These are phyloP conservation scores for Cairina moschata DNA, from an alignment of 2,113 vertebrate species.

Conservation along the genomic window DNA sequence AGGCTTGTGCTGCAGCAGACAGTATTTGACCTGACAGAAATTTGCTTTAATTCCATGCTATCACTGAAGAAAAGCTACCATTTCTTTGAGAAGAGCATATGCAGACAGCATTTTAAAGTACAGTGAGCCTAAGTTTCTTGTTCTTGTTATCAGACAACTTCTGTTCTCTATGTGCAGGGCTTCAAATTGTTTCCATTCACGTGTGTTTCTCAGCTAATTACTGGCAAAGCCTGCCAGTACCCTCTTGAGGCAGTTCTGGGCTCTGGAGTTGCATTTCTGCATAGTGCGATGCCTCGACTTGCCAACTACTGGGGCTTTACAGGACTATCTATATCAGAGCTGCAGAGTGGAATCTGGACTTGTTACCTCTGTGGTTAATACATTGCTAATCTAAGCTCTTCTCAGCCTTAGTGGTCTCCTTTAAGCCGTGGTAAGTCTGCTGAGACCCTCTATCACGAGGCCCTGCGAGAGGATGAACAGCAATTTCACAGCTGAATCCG, in stretches of 20 bases:
- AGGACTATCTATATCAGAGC: background rate
- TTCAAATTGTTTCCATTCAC: background rate
- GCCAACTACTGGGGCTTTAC: rapidly evolving
- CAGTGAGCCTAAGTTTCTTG: background rate
- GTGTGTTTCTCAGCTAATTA: background rate
- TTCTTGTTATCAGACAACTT: background rate
- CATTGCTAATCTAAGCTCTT: background rate
- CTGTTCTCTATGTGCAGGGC: background rate
- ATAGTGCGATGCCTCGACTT: background rate
- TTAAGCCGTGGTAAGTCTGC: background rate
- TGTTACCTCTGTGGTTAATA: background rate
- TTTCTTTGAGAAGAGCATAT: background rate
- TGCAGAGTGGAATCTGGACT: background rate
- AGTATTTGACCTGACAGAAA: background rate
- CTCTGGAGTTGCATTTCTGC: background rate
- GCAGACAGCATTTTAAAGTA: background rate
- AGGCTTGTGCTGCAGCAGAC: background rate
- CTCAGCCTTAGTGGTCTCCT: background rate
- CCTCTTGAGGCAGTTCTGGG: background rate
- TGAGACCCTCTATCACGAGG: background rate
- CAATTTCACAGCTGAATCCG: background rate
- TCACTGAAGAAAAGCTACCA: background rate
- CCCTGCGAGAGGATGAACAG: background rate
- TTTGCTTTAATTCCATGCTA: conserved; percentile 5
- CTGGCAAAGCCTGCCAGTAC: background rate